These are phyloP conservation scores for Drosophila orosa DNA, from an alignment of 1,140 invertebrate species.

Conservation along the genomic window DNA sequence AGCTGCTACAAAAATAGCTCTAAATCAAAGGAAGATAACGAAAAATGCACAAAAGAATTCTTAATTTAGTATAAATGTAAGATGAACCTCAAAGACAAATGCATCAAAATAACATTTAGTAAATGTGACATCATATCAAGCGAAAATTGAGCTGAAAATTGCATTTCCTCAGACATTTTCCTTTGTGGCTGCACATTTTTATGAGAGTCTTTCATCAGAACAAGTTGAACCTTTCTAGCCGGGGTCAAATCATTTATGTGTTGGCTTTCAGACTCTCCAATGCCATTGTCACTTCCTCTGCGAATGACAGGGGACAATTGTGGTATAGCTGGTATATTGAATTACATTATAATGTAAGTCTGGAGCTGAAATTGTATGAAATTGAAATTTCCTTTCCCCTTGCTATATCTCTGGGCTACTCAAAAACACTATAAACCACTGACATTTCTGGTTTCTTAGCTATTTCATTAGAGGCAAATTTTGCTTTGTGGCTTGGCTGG, in stretches of 20 bases:
- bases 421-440: slow-evolving; percentile 19
- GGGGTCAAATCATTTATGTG: not conserved
- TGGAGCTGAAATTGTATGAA: not conserved
- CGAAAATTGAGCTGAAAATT: not conserved
- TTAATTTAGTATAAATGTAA: not conserved
- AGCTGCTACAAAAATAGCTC: not conserved
- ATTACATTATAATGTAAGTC: slow-evolving; percentile 17
- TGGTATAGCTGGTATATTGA: slow-evolving; percentile 14
- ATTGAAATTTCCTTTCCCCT: not conserved
- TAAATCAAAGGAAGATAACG: not conserved
- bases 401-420: not conserved
- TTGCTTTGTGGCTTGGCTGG: slow-evolving; percentile 13
- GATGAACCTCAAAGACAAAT: not conserved
- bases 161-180: not conserved
- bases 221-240: not conserved
- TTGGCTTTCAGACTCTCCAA: slow-evolving; percentile 9
- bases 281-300: slow-evolving; percentile 16
- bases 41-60: not conserved
- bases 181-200: slow-evolving; percentile 1
- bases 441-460: not conserved
- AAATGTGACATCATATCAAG: not conserved
- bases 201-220: slow-evolving; percentile 4
- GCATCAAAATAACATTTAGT: not conserved
- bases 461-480: slow-evolving; percentile 47
- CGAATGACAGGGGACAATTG: slow-evolving; percentile 12